These are phyloP conservation scores for Malacosoma neustria DNA, from an alignment of 2,888 invertebrate genomes.

Conservation along the genomic window DNA sequence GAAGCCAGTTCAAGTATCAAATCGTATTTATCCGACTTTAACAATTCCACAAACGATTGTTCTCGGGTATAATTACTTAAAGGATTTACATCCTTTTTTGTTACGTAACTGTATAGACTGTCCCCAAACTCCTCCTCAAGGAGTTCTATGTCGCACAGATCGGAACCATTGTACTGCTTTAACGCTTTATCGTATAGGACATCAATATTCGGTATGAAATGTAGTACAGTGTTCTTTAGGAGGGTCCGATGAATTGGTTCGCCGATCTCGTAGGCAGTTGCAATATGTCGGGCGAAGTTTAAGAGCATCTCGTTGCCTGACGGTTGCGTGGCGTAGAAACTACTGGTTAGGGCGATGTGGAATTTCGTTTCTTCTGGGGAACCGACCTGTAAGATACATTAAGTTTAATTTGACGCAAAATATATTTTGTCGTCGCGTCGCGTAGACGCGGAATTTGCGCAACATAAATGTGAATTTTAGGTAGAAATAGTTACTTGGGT, in stretches of 20 bases:
- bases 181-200: constrained; percentile 40
- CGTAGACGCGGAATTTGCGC: no score
- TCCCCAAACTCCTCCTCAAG: constrained; percentile 79
- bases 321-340: constrained; percentile 86
- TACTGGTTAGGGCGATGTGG: constrained; percentile 89
- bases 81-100: constrained; percentile 52
- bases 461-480: no score
- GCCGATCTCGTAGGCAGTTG: constrained; percentile 80
- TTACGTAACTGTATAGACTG: constrained; percentile 67
- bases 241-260: constrained; percentile 79
- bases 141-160: constrained; percentile 41
- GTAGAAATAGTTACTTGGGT: no score
- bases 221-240: constrained; percentile 82
- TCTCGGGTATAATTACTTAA: constrained; percentile 63
- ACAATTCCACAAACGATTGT: constrained; percentile 77
- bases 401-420: no score
- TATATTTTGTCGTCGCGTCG: no score
- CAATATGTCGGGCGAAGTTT: constrained; percentile 87
- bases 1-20: constrained; percentile 83
- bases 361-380: constrained; percentile 87
- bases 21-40: constrained; percentile 81
- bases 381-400: constrained; percentile 83
- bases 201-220: constrained; percentile 82
- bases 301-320: constrained; percentile 88
- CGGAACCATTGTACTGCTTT: constrained; percentile 33